Evolutionary conservation across 2,888 invertebrate species (phyloP), one percentile per base, ranked within the genome.

Genomic region (Hypomecis atomaria): DNA sequence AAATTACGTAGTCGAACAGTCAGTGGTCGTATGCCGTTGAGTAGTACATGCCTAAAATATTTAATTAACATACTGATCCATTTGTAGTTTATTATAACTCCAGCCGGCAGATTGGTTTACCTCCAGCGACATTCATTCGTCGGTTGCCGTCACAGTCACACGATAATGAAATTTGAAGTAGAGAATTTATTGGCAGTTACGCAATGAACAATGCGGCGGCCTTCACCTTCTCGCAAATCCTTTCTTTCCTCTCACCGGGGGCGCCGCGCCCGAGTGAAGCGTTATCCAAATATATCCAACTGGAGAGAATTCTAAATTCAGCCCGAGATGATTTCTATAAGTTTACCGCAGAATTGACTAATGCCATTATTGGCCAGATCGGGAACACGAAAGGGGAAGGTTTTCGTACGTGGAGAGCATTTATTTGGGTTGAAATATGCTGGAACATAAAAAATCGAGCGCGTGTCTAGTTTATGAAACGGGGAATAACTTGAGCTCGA

Each of bases 171-270:
- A 70, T 66, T 70, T 69, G 62, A 71, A 64, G 64, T 56, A 55
- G 62, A 65, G 63, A 63, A 71, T 66, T 73, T 69, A 73, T 71
- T 67, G 65, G 63, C 60, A 62, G 75, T 81, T 81, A 81, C 81
- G 76, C 75, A 82, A 80, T 76, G 72, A 73, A 77, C 76, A 77
- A 76, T 71, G 74, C 74, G 78, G 71, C 81, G 84, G 81, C 81
- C 82, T 81, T 78, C 81, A 71, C 70, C 71, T 68, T 70, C 65
- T 47, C 67, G 57, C 59, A 67, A 71, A 72, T 72, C 69, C 69
- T 66, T 69, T 71, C 69, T 66, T 65, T 64, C 64, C 53, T 65
- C 65, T 65, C 53, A 52, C 52, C 54, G 47, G 53, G 65, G 52
- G 38, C 8, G 63, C 66, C 65, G 38, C 8, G 63, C 66, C 65